A percentile compares a stretch with the other conserved stretches of the same genome.
Evolutionary conservation across 2,888 invertebrate species (phyloP).

Genomic region (Tupiocoris notatus): DNA sequence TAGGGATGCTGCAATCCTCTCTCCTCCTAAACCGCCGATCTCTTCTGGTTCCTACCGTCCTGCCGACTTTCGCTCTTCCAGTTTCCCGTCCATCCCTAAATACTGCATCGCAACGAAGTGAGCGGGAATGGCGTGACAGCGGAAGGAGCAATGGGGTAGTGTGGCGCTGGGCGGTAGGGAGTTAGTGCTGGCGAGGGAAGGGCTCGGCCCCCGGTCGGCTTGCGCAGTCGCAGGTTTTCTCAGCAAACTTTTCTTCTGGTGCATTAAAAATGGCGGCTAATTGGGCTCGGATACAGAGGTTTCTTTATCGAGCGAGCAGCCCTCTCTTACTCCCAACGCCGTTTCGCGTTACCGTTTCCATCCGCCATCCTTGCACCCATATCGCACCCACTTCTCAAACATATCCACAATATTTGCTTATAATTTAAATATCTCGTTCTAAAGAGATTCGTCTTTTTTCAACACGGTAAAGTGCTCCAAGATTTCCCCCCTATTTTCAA

Average conservation of each 20-base stretch:
- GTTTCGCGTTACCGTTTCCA: too few relatives aligned
- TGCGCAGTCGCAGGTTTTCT: slow-evolving; percentile 42
- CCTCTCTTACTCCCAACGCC: slow-evolving; percentile 21
- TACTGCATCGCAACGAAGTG: slow-evolving; percentile 26
- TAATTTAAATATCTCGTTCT: slow-evolving; percentile 34
- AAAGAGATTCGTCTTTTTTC: slow-evolving; percentile 32
- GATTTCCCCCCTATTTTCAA: not conserved
- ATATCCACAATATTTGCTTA: slow-evolving; percentile 42
- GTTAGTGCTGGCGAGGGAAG: slow-evolving; percentile 7
- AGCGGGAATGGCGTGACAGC: not conserved
- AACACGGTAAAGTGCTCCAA: slow-evolving; percentile 9
- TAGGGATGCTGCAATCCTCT: too few relatives aligned
- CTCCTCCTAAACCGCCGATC: not conserved
- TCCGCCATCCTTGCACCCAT: slow-evolving; percentile 11
- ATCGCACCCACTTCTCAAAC: slow-evolving; percentile 22
- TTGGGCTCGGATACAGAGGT: slow-evolving; percentile 46
- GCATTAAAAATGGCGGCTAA: slow-evolving; percentile 49
- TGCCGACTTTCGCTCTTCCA: slow-evolving; percentile 5
- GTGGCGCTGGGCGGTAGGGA: not conserved
- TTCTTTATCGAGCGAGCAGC: slow-evolving; percentile 47
- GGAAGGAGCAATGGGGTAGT: not conserved
- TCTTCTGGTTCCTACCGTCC: not conserved
- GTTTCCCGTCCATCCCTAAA: slow-evolving; percentile 12
- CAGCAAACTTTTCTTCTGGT: slow-evolving; percentile 48
- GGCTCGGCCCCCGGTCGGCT: slow-evolving; percentile 7